Evolutionary conservation across 2,888 invertebrate genomes (phyloP).

Genomic region (Iphiclides podalirius): DNA sequence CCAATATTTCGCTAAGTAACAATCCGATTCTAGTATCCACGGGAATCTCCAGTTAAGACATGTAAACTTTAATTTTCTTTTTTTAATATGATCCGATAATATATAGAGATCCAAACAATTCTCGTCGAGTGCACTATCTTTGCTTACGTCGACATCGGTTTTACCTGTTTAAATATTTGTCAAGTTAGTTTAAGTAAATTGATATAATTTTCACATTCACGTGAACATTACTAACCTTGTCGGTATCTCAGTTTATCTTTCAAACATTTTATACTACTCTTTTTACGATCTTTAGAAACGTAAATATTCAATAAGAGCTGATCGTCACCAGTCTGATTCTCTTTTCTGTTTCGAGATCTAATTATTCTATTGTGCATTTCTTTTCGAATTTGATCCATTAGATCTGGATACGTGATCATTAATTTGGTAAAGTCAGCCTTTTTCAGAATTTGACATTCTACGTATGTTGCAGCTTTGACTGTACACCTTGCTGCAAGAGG

Average conservation of each 20-base stretch:
- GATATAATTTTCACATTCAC: too few species aligned
- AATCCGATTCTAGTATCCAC: slow-evolving; percentile 71
- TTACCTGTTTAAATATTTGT: slow-evolving; percentile 42
- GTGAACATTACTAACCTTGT: slow-evolving; percentile 61
- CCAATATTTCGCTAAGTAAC: slow-evolving; percentile 70
- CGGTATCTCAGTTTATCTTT: slow-evolving; percentile 68
- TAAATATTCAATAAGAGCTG: slow-evolving; percentile 62
- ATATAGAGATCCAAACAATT: slow-evolving; percentile 68
- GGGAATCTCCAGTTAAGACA: slow-evolving; percentile 61
- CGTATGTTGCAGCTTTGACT: slow-evolving; percentile 74
- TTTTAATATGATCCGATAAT: slow-evolving; percentile 68
- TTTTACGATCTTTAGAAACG: slow-evolving; percentile 65
- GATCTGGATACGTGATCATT: slow-evolving; percentile 71
- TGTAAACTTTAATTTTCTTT: slow-evolving; percentile 54
- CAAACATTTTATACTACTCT: slow-evolving; percentile 71
- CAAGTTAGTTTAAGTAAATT: background rate
- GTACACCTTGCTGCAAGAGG: slow-evolving; percentile 65
- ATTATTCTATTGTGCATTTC: slow-evolving; percentile 56
- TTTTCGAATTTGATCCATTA: slow-evolving; percentile 50
- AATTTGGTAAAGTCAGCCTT: slow-evolving; percentile 70
- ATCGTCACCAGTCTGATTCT: slow-evolving; percentile 34
- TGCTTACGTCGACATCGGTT: slow-evolving; percentile 49
- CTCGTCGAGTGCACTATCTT: slow-evolving; percentile 58
- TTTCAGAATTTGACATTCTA: slow-evolving; percentile 75
- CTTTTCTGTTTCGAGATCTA: slow-evolving; percentile 46